Base-by-base conservation (phyloP, 1,140 invertebrate species). In the Apis laboriosa region DNA sequence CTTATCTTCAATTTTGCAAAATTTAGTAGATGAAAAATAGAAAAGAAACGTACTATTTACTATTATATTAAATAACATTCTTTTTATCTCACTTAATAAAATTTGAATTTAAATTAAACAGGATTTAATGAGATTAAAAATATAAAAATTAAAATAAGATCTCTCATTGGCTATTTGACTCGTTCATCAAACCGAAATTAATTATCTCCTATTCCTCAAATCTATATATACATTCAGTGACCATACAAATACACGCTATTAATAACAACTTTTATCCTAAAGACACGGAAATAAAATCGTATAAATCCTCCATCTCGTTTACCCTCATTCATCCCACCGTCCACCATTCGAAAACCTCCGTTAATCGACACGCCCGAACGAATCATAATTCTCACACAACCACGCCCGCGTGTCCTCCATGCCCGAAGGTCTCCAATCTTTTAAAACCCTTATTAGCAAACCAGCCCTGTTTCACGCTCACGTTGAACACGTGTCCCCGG, bases 371-470 rank as follows among this genome's bases (percentile, higher is more conserved):
- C 68, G 9, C 9, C n/a, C 17, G 24, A 56, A 34, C 17, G 51
- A 24, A 21, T 72, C 70, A 74, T 74, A 34, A 60, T 74, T 74
- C 56, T 43, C 72, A 7, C 19, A 43, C 34, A 43, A 73, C 28
- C 21, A n/a, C 68, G 21, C 12, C 12, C 34, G 12, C 34, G 53
- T 34, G 34, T 34, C 17, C 24, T 21, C 7, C 11, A 5, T 1
- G 8, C 7, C n/a, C 43, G 51, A 55, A 12, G 17, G 43, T 11
- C 34, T 43, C 34, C 55, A 58, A 78, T 74, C 43, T 66, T 80
- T 75, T 73, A 73, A 64, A 58, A 34, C 53, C 53, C 53, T 66
- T 76, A 67, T 81, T 77, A 81, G 73, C 72, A 34, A 53, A 60
- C 73, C 34, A 51, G 63, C 53, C 13, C 66, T 12, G 63, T 58